A percentile compares a stretch with the other conserved stretches of the same genome.
Evolutionary conservation across 2,888 invertebrate genomes (phyloP).

Genomic region (Dendrolimus pini): DNA sequence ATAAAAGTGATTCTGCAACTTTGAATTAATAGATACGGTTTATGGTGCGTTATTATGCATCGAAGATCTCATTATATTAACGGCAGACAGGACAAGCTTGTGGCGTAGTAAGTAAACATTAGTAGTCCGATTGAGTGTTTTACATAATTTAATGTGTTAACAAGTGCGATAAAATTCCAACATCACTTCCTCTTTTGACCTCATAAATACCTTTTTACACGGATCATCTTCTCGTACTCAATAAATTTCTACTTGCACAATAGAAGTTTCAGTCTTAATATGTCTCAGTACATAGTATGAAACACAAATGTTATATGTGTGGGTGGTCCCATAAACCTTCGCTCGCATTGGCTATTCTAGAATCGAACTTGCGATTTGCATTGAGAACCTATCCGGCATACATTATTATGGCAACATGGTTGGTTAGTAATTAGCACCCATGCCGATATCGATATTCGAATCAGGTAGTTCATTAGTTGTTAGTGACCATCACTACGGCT

Average conservation of each 20-base stretch:
- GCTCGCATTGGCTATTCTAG: slow-evolving; percentile 71
- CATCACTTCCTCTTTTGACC: neutral
- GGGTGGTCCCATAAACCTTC: slow-evolving; percentile 71
- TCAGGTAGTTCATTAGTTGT: slow-evolving; percentile 51
- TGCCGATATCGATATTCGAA: slow-evolving; percentile 62
- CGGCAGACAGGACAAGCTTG: neutral
- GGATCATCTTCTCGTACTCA: neutral
- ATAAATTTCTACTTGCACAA: neutral
- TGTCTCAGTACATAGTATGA: slow-evolving; percentile 10
- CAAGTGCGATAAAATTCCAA: neutral
- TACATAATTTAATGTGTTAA: neutral
- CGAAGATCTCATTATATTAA: neutral
- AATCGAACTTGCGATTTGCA: slow-evolving; percentile 74
- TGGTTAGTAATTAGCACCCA: slow-evolving; percentile 63
- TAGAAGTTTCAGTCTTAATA: neutral
- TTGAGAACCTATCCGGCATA: slow-evolving; percentile 67
- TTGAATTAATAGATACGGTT: neutral
- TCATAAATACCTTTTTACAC: neutral
- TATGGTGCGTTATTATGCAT: neutral
- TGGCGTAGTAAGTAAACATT: neutral
- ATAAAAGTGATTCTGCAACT: neutral
- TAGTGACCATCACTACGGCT: slow-evolving; percentile 11
- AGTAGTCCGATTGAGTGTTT: neutral
- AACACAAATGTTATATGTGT: slow-evolving; percentile 42
- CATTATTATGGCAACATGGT: slow-evolving; percentile 55